These are phyloP conservation scores for Actias luna DNA, from an alignment of 2,888 invertebrate genomes.

Conservation along the genomic window DNA sequence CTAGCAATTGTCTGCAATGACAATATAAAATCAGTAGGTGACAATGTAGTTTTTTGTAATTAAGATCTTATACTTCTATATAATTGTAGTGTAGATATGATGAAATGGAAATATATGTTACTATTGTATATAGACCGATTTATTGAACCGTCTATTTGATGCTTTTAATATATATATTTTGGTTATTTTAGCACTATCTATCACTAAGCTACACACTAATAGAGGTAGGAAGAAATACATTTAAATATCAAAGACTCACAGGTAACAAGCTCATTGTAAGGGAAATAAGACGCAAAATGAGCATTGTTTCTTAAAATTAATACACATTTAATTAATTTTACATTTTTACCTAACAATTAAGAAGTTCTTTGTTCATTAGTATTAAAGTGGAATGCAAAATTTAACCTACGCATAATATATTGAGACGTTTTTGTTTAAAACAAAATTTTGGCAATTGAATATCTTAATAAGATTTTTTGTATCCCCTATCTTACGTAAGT, in stretches of 20 bases:
- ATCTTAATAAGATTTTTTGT: too few relatives aligned
- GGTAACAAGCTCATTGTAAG: slow-evolving; percentile 1
- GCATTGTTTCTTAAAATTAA: background rate
- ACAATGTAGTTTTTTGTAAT: too few relatives aligned
- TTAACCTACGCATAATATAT: background rate
- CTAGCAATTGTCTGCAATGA: too few relatives aligned
- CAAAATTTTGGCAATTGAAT: too few relatives aligned
- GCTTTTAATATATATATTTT: background rate
- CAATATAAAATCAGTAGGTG: too few relatives aligned
- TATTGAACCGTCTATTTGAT: background rate
- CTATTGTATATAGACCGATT: background rate
- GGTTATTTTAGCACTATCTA: background rate
- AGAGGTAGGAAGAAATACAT: background rate
- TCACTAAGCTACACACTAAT: background rate
- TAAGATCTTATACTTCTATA: too few relatives aligned
- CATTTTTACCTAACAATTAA: background rate
- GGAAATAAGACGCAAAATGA: slow-evolving; percentile 28
- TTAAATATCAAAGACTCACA: background rate
- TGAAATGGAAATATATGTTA: background rate
- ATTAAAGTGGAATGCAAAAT: background rate
- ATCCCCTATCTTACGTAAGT: too few relatives aligned
- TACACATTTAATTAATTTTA: background rate
- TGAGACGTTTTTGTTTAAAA: background rate
- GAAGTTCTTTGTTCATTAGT: background rate
- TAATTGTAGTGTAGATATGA: background rate